Evolutionary conservation across 2,113 vertebrate species (phyloP).

Genomic region (Silurus glanis): DNA sequence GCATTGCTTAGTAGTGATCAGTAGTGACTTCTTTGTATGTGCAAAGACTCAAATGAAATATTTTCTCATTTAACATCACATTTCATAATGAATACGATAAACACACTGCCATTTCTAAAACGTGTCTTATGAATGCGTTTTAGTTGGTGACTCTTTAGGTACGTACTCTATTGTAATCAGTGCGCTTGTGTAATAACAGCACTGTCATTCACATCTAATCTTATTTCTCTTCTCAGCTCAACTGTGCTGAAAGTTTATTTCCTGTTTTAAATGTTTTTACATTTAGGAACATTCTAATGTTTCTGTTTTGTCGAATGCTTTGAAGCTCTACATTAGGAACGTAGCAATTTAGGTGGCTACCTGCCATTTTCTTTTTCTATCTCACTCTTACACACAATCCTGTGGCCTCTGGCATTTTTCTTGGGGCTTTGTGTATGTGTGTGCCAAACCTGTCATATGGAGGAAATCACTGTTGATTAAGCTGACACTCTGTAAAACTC

Average conservation of each 20-base stretch:
- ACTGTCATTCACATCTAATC: slow-evolving; percentile 5
- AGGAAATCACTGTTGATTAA: slow-evolving; percentile 41
- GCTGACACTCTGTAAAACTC: slow-evolving; percentile 31
- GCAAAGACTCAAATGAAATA: not conserved
- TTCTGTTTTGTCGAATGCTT: not conserved
- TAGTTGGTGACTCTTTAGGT: slow-evolving; percentile 23
- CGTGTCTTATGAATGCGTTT: slow-evolving; percentile 16
- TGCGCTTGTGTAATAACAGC: not conserved
- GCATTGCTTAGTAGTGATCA: not conserved
- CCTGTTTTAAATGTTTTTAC: not conserved
- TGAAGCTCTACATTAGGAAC: not conserved
- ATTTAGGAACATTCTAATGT: not conserved
- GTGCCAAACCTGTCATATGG: slow-evolving; percentile 42
- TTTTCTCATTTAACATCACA: not conserved
- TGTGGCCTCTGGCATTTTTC: slow-evolving; percentile 20
- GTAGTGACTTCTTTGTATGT: not conserved
- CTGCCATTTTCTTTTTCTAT: not conserved
- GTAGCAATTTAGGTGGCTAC: not conserved
- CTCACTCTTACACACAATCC: slow-evolving; percentile 14
- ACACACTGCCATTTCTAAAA: not conserved
- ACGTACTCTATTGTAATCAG: not conserved
- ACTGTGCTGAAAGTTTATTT: not conserved
- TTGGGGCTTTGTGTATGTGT: slow-evolving; percentile 12
- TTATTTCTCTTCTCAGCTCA: slow-evolving; percentile 8
- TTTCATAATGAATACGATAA: not conserved